Conservation (phyloP, 1,140 invertebrate genomes). For the Aporrectodea caliginosa region DNA sequence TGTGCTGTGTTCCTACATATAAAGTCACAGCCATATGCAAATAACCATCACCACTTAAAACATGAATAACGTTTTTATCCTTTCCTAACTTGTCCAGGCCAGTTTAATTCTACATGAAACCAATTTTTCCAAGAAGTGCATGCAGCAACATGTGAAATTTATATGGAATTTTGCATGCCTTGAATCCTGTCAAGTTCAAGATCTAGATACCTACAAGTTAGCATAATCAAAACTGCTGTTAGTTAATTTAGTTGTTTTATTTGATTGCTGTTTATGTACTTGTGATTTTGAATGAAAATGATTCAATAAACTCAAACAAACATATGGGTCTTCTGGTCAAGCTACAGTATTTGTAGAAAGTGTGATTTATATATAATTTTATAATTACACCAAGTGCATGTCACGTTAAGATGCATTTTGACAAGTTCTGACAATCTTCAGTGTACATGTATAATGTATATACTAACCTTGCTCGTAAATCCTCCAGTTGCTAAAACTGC, state of each 20-base stretch:
- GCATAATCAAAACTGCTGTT: too few relatives aligned
- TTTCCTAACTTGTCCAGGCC: neutral
- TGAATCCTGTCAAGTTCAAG: neutral
- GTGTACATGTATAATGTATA: neutral
- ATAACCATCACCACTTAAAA: neutral
- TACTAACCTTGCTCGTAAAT: conserved; percentile 15
- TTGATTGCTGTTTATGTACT: neutral
- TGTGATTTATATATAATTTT: neutral
- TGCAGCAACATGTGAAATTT: neutral
- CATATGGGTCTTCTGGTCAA: neutral
- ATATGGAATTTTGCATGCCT: neutral
- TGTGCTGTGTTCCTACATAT: conserved; percentile 16
- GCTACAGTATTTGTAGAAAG: neutral
- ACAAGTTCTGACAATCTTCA: neutral
- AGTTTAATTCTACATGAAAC: neutral
- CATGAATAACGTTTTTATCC: neutral
- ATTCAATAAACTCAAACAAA: neutral
- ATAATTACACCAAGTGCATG: neutral
- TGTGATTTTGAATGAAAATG: neutral
- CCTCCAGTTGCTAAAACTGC: conserved; percentile 11
- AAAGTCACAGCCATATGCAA: neutral
- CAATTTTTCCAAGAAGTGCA: neutral
- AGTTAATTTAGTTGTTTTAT: too few relatives aligned
- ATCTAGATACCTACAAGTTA: too few relatives aligned
- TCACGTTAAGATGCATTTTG: neutral